Percentiles rank a stretch among this genome's conserved stretches.
Evolutionary conservation across 2,797 vertebrate species (phyloP).

Genomic region (Paratrypauchen microcephalus): DNA sequence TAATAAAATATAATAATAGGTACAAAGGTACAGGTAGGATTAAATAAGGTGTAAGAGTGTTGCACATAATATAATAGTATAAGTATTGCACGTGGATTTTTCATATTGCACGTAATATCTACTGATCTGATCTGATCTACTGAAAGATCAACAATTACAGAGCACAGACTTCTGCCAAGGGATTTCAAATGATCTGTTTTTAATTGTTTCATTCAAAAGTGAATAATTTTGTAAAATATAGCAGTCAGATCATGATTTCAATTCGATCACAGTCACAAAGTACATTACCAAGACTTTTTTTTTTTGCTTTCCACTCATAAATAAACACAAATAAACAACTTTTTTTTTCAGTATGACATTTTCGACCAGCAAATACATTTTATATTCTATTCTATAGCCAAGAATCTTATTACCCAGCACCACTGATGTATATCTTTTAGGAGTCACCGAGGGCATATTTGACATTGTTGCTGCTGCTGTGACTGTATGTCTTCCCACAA

Average conservation of each 20-base stretch:
- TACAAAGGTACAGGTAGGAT: no score
- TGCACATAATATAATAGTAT: no score
- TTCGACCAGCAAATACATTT: not conserved
- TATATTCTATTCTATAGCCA: not conserved
- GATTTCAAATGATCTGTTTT: not conserved
- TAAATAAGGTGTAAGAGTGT: no score
- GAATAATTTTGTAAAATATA: no score
- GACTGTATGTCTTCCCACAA: conserved; percentile 17
- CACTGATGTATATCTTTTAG: not conserved
- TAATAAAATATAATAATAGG: no score
- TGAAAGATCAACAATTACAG: not conserved
- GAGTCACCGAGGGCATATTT: not conserved
- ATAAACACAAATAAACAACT: not conserved
- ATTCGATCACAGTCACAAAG: no score
- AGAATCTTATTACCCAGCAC: not conserved
- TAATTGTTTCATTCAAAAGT: not conserved
- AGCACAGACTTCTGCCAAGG: not conserved
- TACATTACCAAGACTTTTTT: no score
- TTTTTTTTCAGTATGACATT: not conserved
- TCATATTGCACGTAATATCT: no score
- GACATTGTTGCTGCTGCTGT: conserved; percentile 6
- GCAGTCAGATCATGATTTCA: no score
- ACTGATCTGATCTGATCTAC: no score
- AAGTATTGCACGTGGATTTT: no score
- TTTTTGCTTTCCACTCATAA: no score